phyloP scores from a whole-genome alignment of 2,797 vertebrate species.

The Phylloscopus collybita region DNA sequence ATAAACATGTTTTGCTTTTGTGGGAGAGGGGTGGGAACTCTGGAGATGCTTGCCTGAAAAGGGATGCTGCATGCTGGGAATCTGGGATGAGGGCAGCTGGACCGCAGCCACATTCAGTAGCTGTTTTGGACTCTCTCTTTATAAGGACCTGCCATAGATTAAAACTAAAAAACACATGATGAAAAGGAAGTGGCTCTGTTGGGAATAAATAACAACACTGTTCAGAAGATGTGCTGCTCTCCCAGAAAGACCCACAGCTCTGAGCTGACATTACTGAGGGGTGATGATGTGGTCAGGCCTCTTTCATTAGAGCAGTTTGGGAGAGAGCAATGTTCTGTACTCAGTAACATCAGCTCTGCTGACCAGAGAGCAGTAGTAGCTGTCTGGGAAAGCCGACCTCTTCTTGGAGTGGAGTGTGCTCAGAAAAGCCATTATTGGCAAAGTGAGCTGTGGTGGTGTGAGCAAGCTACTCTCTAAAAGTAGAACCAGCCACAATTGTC shows the following conservation, averaged over 20 bases:
- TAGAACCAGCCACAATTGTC: slow-evolving; percentile 16
- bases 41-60: neutral
- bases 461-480: slow-evolving; percentile 36
- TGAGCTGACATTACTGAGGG: neutral
- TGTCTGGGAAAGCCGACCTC: neutral
- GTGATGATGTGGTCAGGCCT: neutral
- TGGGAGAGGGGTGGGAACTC: neutral
- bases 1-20: neutral
- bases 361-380: neutral
- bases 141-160: neutral
- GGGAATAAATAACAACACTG: slow-evolving; percentile 27
- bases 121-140: neutral
- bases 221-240: slow-evolving; percentile 7
- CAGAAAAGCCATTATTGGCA: neutral
- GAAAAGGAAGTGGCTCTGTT: slow-evolving; percentile 18
- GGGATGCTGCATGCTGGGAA: neutral
- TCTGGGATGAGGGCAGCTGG: slow-evolving; percentile 12
- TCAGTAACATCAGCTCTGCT: neutral
- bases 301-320: neutral
- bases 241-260: neutral
- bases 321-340: neutral
- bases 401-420: neutral
- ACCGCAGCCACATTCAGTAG: neutral
- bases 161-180: slow-evolving; percentile 24
- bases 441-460: neutral